Base-by-base conservation (phyloP, 2,797 vertebrate species). In the Neoniphon sammara region DNA sequence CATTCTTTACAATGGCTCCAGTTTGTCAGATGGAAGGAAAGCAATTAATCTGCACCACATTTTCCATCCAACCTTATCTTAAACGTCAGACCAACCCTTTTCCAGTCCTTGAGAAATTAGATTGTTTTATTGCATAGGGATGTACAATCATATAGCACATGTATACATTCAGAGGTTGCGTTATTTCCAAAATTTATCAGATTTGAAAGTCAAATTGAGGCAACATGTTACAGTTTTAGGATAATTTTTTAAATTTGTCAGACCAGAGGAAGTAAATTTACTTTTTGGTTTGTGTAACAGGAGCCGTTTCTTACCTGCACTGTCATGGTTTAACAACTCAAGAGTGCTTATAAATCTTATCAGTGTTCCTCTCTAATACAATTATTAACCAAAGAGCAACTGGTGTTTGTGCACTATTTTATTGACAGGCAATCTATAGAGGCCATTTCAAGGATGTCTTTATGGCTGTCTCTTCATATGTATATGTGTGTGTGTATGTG, bases 361-460 rank as follows among this genome's bases (percentile, higher is more conserved):
- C 76, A 75, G 52, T 54, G 50, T 73, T 66, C 54, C 27, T 59
- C 21, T 66, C 20, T 63, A 36, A 49, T 49, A 7, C 14, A 88
- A 88, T 88, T 58, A 87, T 75, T 89, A 88, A 89, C 84, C 52
- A 67, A 66, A 46, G 31, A 64, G 46, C 54, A 21, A 46, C 53
- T 7, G 47, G 9, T 23, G 5, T 9, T 10, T 30, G 27, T 49
- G 23, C 44, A 64, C 27, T 15, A 34, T 64, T 64, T 66, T 56
- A 61, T 10, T 56, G 27, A 21, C 20, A 20, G 0, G 23, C 18
- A 52, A 59, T 50, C 8, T 49, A 1, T 53, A 54, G 10, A 27
- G 47, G 23, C 39, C 53, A 58, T 39, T 46, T 31, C 49, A 36
- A 20, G 17, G n/a, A 46, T 59, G 10, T 62, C 4, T 21, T 11